Base-by-base conservation (phyloP, 2,113 vertebrate genomes). In the Salvator merianae region DNA sequence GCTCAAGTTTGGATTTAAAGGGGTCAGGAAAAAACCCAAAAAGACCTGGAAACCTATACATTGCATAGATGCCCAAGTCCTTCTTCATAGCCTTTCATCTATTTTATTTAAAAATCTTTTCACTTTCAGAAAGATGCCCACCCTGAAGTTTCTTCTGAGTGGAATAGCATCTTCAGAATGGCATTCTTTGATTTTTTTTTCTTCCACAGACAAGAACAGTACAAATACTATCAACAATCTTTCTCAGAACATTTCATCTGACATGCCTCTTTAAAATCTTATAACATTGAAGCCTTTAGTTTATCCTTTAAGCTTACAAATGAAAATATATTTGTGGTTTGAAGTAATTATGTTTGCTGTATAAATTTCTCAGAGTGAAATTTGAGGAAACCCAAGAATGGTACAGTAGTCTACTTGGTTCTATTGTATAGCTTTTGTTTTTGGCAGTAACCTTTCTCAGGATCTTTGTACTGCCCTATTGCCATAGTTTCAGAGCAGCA, bases 251-350 rank as follows among this genome's bases (percentile, higher is more conserved):
- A 26, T 26, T 13, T 68, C 55, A 36, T 28, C 34, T 77, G 53
- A 24, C n/a, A 32, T 77, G 76, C 13, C n/a, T 20, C 43, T 18
- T 66, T 68, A 80, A 69, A 50, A 66, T 14, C 38, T 36, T 66
- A 36, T 34, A 65, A 30, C 59, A 30, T 9, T 24, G 22, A 1
- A 47, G 83, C 3, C 85, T 86, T 38, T 38, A 34, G 3, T 66
- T 59, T 91, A 55, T 34, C 20, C 43, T 62, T 50, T 84, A 69
- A 68, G n/a, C 28, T 28, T 30, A 71, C 81, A 14, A 13, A 43
- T 89, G 84, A 77, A 76, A 1, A 10, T 10, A 84, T 43, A 66
- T 78, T 24, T 80, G 32, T 78, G 3, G 74, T 24, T 55, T 84
- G 8, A 74, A 53, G 4, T 66, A 50, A 87, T 50, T n/a, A 6